These are phyloP conservation scores for Gobio occitaniae DNA, from an alignment of 2,797 vertebrate genomes.

Conservation along the genomic window DNA sequence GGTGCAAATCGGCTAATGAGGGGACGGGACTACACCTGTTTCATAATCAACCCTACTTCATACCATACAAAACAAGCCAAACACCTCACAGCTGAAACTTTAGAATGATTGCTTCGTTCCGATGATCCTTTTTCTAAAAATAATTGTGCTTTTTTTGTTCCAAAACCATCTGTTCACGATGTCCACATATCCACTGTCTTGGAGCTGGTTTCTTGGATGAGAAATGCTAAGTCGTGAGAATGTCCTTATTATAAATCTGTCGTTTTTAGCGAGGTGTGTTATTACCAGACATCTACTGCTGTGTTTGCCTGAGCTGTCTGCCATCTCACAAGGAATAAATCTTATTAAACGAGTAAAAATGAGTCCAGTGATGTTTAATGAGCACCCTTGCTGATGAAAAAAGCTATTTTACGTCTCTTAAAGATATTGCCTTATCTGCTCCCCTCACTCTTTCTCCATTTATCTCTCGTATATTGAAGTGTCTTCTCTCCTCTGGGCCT, in stretches of 20 bases:
- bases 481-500: conserved; percentile 37
- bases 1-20: conserved; percentile 36
- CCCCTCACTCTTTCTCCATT: conserved; percentile 23
- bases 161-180: conserved; percentile 45
- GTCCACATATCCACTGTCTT: conserved; percentile 26
- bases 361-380: conserved; percentile 63
- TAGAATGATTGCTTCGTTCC: conserved; percentile 5
- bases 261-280: conserved; percentile 56
- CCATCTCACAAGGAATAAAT: conserved; percentile 50
- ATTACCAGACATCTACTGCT: conserved; percentile 61
- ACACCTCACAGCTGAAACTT: conserved; percentile 30
- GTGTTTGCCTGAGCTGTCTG: conserved; percentile 55
- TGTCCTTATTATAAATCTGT: conserved; percentile 55
- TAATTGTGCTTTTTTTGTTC: conserved; percentile 16
- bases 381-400: conserved; percentile 54
- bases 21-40: conserved; percentile 21
- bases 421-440: conserved; percentile 58
- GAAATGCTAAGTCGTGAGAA: conserved; percentile 27
- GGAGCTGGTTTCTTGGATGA: conserved; percentile 15
- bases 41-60: conserved; percentile 33
- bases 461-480: conserved; percentile 22
- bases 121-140: conserved; percentile 9
- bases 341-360: conserved; percentile 65
- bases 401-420: conserved; percentile 50
- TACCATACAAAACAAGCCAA: conserved; percentile 7